These are phyloP conservation scores for Hyperoodon ampullatus DNA, from an alignment of 2,113 vertebrate species.

Conservation along the genomic window DNA sequence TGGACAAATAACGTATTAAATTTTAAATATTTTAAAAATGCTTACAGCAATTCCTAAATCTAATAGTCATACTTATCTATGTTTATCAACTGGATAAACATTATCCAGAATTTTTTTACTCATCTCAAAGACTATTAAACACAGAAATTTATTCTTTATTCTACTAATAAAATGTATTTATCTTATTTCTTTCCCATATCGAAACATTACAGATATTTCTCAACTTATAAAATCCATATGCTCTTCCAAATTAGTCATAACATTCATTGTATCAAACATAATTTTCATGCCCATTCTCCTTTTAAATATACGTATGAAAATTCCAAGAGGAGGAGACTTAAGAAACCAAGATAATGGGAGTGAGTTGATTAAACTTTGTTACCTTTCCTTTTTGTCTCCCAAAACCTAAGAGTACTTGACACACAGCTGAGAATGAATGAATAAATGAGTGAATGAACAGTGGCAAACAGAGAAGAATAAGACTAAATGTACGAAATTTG, in stretches of 20 bases:
- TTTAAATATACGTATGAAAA: background rate
- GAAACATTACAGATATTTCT: background rate
- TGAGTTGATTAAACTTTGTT: background rate
- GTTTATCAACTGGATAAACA: background rate
- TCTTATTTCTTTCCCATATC: background rate
- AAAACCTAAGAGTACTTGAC: background rate
- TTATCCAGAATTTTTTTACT: conserved; percentile 41
- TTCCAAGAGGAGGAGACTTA: background rate
- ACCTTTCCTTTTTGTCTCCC: background rate
- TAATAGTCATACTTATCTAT: background rate
- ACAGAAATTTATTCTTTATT: conserved; percentile 28
- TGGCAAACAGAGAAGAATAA: background rate
- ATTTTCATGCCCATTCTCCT: background rate
- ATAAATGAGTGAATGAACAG: background rate
- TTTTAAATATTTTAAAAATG: conserved; percentile 5
- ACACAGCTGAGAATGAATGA: background rate
- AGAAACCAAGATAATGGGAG: background rate
- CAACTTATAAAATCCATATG: background rate
- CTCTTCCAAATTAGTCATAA: background rate
- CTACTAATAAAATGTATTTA: background rate
- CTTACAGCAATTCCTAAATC: conserved; percentile 37
- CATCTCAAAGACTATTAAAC: background rate
- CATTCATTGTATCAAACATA: background rate
- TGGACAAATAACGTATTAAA: background rate
- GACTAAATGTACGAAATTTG: background rate